Base-by-base conservation (phyloP, 2,797 vertebrate genomes). In the Micrastur ruficollis region DNA sequence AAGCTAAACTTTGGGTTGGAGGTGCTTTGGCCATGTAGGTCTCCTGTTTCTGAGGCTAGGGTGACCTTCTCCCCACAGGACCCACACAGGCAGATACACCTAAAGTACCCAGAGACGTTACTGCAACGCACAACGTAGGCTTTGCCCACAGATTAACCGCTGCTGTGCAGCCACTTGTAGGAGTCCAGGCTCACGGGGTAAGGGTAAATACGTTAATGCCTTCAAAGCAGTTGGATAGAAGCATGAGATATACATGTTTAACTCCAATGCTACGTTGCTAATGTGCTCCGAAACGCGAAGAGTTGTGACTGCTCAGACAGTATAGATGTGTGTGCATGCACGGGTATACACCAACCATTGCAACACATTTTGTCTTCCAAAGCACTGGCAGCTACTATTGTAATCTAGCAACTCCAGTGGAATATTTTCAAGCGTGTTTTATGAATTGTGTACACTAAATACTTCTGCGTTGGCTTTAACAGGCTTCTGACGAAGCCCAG, bases 361-460 rank as follows among this genome's bases (percentile, higher is more conserved):
- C 19, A 76, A 92, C 90, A 81, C 4, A 29, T 26, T 92, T 78
- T 80, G 36, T 50, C 68, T 82, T 81, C 79, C 80, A 90, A 82
- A 88, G 44, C 34, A 62, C 47, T 67, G 58, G 55, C 63, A 84
- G 34, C 31, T 70, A 32, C 67, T 83, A 13, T 16, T 63, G 47
- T n/a, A 89, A 81, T 74, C 44, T 79, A 90, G 42, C 55, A 91
- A 90, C 23, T 76, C 56, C 12, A 34, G 83, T 32, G 34, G 40
- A 88, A 67, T 76, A 36, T 83, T 94, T 94, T 84, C 47, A 91
- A 56, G n/a, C 21, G 23, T 27, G 8, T 66, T 95, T 93, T 56
- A 90, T 49, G 58, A 83, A 50, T 19, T 87, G 29, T 46, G 18
- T 62, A 62, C 47, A 93, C 66, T 70, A 81, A 93, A 89, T 44